Evolutionary conservation across 2,888 invertebrate genomes (phyloP), one percentile per base, ranked within the genome.

Genomic region (Xanthorhoe spadicearia): DNA sequence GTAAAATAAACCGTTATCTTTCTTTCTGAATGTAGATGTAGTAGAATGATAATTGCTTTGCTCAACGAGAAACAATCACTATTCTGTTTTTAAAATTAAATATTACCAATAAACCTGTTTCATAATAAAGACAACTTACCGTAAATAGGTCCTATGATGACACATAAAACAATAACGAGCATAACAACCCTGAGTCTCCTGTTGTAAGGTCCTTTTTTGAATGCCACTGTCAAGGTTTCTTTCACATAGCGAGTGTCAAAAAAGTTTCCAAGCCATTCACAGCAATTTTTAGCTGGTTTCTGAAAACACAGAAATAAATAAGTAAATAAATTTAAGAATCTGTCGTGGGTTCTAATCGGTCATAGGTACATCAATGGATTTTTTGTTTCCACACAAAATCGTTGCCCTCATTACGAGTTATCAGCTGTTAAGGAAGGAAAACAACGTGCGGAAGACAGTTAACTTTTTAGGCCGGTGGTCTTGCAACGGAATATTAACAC

Each of bases 111-210:
- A 43, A 13, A 43, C 13, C 38, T 3, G 38, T 13, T 43, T 43
- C 1, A 43, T 43, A 3, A 43, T 4, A 32, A 32, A 7, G 38
- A 43, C 38, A 38, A 38, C 95, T 95, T 85, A 97, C 97, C 97
- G 80, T 97, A 97, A 88, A 97, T 94, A 0, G 97, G 97, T 59
- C 97, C 97, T 77, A 97, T 97, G 70, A 97, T 96, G 50, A 97
- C 97, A 94, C 97, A 97, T 17, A 97, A 95, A 19, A 97, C 96
- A 64, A 97, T 88, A 93, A 97, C 97, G 32, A 97, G 93, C 88
- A 97, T 94, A 74, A 96, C 94, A 51, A 97, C 96, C 66, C 97
- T 94, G 74, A 95, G 93, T 69, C 96, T 93, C 9, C 97, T 89
- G 77, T 96, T 96, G 80, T 96, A 95, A 32, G 95, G 95, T 0